Conservation (phyloP, 1,140 invertebrate species). For the Centruroides vittatus region DNA sequence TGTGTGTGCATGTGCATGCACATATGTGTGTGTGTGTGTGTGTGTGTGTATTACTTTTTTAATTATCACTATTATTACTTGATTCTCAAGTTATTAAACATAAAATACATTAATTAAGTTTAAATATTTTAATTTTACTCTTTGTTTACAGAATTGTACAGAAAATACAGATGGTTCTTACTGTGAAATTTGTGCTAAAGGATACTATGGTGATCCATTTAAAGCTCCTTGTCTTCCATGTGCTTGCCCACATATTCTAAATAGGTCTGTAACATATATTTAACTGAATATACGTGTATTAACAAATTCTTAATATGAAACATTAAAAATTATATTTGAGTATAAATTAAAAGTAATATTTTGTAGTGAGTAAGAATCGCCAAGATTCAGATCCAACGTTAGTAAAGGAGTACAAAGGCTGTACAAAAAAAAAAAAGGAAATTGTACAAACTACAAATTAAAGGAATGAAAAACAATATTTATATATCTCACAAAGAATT, state of each 20-base stretch:
- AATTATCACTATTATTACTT: not conserved
- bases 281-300: too few relatives aligned
- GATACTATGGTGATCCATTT: constrained; percentile 62
- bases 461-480: too few relatives aligned
- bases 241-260: constrained; percentile 46
- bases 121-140: not conserved
- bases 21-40: not conserved
- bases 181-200: constrained; percentile 63
- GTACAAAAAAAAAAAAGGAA: too few relatives aligned
- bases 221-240: constrained; percentile 48
- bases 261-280: constrained; percentile 27
- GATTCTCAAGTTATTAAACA: not conserved
- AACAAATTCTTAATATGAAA: too few relatives aligned
- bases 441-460: too few relatives aligned
- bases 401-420: too few relatives aligned
- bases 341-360: too few relatives aligned
- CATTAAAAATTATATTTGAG: too few relatives aligned
- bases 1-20: not conserved
- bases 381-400: too few relatives aligned
- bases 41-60: not conserved
- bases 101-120: not conserved
- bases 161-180: constrained; percentile 59
- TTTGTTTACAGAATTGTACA: constrained; percentile 53
- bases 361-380: too few relatives aligned
- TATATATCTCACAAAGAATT: too few relatives aligned